Evolutionary conservation across 2,113 vertebrate species (phyloP).

Genomic region (Polyodon spathula): DNA sequence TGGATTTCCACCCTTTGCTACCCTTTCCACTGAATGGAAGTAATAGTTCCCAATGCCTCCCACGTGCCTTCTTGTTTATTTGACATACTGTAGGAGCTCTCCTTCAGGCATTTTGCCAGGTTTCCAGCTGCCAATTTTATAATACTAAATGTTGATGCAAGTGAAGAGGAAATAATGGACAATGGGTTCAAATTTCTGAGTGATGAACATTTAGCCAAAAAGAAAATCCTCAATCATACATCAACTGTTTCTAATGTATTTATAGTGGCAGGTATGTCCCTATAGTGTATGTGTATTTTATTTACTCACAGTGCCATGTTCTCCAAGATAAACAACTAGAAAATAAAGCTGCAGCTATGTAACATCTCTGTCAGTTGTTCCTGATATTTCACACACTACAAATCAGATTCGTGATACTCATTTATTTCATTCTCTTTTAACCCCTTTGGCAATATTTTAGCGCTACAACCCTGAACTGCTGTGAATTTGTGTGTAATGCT

Average conservation of each 20-base stretch:
- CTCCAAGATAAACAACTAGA: conserved; percentile 35
- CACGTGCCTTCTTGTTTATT: too few species aligned
- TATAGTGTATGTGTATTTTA: conserved; percentile 39
- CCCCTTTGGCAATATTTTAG: conserved; percentile 4
- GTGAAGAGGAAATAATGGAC: conserved; percentile 33
- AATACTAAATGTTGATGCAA: conserved; percentile 32
- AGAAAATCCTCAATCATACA: background rate
- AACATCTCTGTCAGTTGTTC: conserved; percentile 41
- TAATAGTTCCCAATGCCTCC: too few species aligned
- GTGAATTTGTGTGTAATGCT: conserved; percentile 2
- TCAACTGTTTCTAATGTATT: conserved; percentile 34
- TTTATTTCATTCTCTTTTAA: background rate
- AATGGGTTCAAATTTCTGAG: conserved; percentile 35
- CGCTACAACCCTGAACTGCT: conserved; percentile 7
- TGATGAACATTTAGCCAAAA: conserved; percentile 27
- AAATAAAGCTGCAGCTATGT: conserved; percentile 62
- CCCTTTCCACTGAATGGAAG: too few species aligned
- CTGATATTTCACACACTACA: conserved; percentile 41
- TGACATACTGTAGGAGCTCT: too few species aligned
- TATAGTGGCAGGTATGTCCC: background rate
- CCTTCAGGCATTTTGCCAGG: background rate
- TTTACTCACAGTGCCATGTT: conserved; percentile 45
- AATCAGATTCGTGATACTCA: conserved; percentile 27
- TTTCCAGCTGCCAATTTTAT: background rate
- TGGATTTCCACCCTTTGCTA: too few species aligned